Base-by-base conservation (phyloP, 2,797 vertebrate species). In the Monodelphis domestica region DNA sequence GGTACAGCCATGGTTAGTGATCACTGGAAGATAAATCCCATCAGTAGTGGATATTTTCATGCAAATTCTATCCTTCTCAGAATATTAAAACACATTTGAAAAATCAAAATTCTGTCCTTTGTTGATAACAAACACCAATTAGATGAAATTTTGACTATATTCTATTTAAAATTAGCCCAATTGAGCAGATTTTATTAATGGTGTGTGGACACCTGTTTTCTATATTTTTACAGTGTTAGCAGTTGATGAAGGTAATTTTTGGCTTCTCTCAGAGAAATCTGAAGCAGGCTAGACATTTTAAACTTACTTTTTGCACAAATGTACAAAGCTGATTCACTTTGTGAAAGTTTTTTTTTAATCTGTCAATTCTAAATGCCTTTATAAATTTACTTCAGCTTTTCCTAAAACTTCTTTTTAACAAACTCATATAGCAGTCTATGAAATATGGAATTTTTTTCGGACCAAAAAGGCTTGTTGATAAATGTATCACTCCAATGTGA, bases 201-300 rank as follows among this genome's bases (percentile, higher is more conserved):
- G 38, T 78, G 70, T 78, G 38, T 78, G 70, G 45, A 45, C 70
- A 78, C 70, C 70, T 78, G 70, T 78, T 78, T 78, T 78, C 38
- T 78, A 78, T 78, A 78, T 78, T 78, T 78, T 55, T 5, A 53
- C 89, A 91, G 53, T 53, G 10, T 28, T 93, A 15, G 51, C 89
- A 89, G 78, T 78, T 78, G 70, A 53, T 89, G 45, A 55, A 50
- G 55, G 87, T 30, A 91, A 97, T 93, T 92, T 97, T 96, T 96
- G 95, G 96, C 87, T 96, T 97, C 97, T 97, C 94, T 95, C 96
- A 95, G 95, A 97, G 95, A 95, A 97, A 97, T 97, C 92, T 98
- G 95, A 97, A 96, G 96, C 56, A 95, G 96, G 89, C 96, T 94
- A 97, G 89, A 96, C 95, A 97, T 97, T 98, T 98, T 92, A 97